Conservation (phyloP, 2,797 vertebrate species). For the Pterois miles region DNA sequence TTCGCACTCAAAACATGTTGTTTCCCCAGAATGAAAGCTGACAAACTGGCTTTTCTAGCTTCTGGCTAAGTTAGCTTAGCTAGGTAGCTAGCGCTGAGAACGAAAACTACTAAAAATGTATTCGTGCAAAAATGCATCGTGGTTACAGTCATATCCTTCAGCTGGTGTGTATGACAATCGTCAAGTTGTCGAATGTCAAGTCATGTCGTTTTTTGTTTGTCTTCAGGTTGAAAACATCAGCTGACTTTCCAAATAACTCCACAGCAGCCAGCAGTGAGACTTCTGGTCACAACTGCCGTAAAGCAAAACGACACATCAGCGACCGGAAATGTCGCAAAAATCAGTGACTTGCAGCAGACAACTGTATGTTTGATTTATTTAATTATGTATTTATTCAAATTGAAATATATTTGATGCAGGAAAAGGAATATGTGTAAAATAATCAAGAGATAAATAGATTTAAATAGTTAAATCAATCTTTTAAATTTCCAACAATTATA, state of each 20-base stretch:
- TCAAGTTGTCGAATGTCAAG: not conserved
- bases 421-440: not conserved
- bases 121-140: too few species aligned
- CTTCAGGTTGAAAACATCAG: not conserved
- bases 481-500: not conserved
- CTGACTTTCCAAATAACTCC: conserved; percentile 22
- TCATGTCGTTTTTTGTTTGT: not conserved
- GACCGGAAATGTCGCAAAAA: conserved; percentile 72
- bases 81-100: conserved; percentile 37
- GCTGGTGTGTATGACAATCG: too few species aligned
- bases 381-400: too few species aligned
- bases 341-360: too few species aligned
- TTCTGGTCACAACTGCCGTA: conserved; percentile 68
- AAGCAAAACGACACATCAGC: conserved; percentile 29
- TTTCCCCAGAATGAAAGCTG: not conserved
- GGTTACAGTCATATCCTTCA: not conserved
- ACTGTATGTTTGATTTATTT: too few species aligned
- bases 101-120: not conserved
- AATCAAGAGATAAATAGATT: not conserved
- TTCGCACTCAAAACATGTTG: not conserved
- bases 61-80: conserved; percentile 42
- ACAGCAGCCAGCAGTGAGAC: conserved; percentile 45
- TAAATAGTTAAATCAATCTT: not conserved
- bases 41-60: conserved; percentile 23
- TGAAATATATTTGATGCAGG: not conserved